Evolutionary conservation across 2,888 invertebrate species (phyloP).

Genomic region (Argynnis bischoffii): DNA sequence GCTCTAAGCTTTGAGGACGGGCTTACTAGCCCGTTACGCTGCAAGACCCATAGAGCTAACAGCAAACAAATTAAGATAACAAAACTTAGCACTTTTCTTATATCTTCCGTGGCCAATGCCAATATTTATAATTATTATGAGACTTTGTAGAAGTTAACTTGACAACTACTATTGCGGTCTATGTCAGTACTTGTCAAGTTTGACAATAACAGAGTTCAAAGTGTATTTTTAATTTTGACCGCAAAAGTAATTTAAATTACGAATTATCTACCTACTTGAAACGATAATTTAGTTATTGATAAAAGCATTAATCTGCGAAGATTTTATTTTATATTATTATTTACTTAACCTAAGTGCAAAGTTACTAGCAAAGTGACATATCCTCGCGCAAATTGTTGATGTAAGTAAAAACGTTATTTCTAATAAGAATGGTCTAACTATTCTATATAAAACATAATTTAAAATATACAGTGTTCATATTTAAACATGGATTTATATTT

Average conservation of each 20-base stretch:
- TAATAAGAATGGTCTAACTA: background rate
- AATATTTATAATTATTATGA: no score
- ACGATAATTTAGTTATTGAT: background rate
- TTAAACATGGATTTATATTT: no score
- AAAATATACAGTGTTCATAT: no score
- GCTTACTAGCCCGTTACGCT: no score
- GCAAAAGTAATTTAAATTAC: slow-evolving; percentile 17
- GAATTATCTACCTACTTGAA: background rate
- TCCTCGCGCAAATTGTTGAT: background rate
- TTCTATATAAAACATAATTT: background rate
- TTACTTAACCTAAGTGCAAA: no score
- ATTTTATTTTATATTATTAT: background rate
- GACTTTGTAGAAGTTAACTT: no score
- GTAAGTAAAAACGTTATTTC: slow-evolving; percentile 13
- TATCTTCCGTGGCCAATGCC: no score
- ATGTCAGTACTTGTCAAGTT: background rate
- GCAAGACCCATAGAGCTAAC: no score
- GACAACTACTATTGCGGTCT: background rate
- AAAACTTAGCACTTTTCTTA: no score
- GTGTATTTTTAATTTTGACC: slow-evolving; percentile 2
- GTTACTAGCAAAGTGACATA: no score
- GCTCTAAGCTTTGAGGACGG: no score
- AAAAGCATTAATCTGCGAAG: background rate
- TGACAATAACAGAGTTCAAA: background rate
- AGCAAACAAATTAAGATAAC: no score